Conservation (phyloP, 2,113 vertebrate genomes). For the Neofelis nebulosa region DNA sequence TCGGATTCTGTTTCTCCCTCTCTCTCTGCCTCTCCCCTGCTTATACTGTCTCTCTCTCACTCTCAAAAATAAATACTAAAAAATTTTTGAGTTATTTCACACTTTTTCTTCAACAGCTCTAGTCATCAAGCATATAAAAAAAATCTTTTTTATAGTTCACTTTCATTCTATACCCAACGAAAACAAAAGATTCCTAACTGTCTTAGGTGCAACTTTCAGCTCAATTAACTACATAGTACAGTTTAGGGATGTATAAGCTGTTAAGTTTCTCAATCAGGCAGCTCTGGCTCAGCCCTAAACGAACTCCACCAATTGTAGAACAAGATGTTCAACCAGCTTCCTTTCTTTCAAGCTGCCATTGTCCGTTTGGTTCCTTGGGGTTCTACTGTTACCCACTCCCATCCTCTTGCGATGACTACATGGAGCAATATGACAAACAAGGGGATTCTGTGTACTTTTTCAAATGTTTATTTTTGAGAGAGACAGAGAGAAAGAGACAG, state of each 20-base stretch:
- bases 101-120: background rate
- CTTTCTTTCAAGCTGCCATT: background rate
- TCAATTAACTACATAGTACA: background rate
- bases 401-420: background rate
- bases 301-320: background rate
- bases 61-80: too few relatives aligned
- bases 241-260: background rate
- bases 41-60: too few relatives aligned
- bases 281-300: background rate
- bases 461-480: too few relatives aligned
- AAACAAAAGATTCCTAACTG: background rate
- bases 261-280: background rate
- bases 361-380: background rate
- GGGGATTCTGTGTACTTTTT: background rate
- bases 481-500: too few relatives aligned
- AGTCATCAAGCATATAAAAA: background rate
- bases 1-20: too few relatives aligned
- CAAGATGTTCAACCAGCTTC: background rate
- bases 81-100: background rate
- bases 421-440: background rate
- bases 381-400: background rate
- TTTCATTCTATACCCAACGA: background rate
- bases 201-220: background rate
- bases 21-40: too few relatives aligned
- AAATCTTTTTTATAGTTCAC: background rate